Percentiles rank a stretch among this genome's conserved stretches.
phyloP scores from a whole-genome alignment of 1,140 invertebrate genomes.

The Drosophila sechellia region DNA sequence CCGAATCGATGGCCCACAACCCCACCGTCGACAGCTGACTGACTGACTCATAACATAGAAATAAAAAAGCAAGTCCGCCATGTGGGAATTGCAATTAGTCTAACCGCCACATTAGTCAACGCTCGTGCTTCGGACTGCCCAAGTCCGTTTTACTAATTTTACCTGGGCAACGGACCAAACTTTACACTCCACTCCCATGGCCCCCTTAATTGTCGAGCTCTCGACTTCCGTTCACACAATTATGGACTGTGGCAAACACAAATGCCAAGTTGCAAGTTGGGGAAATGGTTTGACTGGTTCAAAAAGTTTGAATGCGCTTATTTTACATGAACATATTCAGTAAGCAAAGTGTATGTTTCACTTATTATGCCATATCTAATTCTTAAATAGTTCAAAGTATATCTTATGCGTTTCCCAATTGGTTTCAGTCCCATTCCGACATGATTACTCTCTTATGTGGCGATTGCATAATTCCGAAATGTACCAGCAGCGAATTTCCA shows the following conservation, averaged over 20 bases:
- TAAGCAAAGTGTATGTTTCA: too few relatives aligned
- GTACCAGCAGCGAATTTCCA: constrained; percentile 7
- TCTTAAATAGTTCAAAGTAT: neutral
- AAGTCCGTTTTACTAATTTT: constrained; percentile 21
- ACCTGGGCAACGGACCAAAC: constrained; percentile 4
- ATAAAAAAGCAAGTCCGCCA: neutral
- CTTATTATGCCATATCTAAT: neutral
- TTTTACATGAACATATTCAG: neutral
- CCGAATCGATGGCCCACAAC: constrained; percentile 8
- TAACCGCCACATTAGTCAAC: constrained; percentile 32
- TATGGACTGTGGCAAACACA: constrained; percentile 19
- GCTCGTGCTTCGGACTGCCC: constrained; percentile 6
- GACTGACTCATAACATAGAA: constrained; percentile 12
- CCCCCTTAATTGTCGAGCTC: constrained; percentile 24
- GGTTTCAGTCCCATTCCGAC: constrained; percentile 1
- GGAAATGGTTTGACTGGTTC: neutral
- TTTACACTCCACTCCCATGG: constrained; percentile 23
- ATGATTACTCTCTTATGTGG: neutral
- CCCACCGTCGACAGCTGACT: neutral
- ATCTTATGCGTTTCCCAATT: neutral
- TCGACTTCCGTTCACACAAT: constrained; percentile 39
- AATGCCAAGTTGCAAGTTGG: neutral
- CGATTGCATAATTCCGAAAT: constrained; percentile 19
- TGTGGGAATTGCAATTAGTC: constrained; percentile 26
- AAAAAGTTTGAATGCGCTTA: neutral